Percentiles rank a stretch among this genome's conserved stretches.
Conservation (phyloP, 1,140 invertebrate species). For the Drosophila quadrilineata region DNA sequence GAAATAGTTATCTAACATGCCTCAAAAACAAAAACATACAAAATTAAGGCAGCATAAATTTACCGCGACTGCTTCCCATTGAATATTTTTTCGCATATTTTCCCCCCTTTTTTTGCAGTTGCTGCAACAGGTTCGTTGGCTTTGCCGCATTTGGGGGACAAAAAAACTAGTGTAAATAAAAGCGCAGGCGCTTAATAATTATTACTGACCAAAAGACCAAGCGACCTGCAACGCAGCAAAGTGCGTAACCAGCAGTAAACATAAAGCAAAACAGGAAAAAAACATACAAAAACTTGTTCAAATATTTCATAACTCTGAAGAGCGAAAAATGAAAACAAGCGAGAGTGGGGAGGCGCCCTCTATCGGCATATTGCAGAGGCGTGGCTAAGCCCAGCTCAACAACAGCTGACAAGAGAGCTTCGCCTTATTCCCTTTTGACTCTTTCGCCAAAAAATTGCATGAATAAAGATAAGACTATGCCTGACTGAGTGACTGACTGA, state of each 20-base stretch:
- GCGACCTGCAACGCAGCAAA: slow-evolving; percentile 46
- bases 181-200: slow-evolving; percentile 57
- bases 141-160: slow-evolving; percentile 20
- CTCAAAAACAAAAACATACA: slow-evolving; percentile 3
- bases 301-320: slow-evolving; percentile 59
- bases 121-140: slow-evolving; percentile 64
- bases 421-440: too few relatives aligned
- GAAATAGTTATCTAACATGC: slow-evolving; percentile 7
- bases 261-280: slow-evolving; percentile 67
- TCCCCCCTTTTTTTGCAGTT: slow-evolving; percentile 42
- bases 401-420: slow-evolving; percentile 29
- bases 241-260: slow-evolving; percentile 60
- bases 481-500: too few relatives aligned
- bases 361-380: neutral
- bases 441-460: too few relatives aligned
- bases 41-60: slow-evolving; percentile 13
- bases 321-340: neutral
- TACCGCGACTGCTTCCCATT: neutral
- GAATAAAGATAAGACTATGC: too few relatives aligned
- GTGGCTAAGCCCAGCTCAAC: too few relatives aligned
- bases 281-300: slow-evolving; percentile 42
- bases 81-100: slow-evolving; percentile 10
- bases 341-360: neutral
- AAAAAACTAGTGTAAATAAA: slow-evolving; percentile 34
- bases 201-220: slow-evolving; percentile 49